Evolutionary conservation across 2,888 invertebrate genomes (phyloP).

Genomic region (Idaea aversata): DNA sequence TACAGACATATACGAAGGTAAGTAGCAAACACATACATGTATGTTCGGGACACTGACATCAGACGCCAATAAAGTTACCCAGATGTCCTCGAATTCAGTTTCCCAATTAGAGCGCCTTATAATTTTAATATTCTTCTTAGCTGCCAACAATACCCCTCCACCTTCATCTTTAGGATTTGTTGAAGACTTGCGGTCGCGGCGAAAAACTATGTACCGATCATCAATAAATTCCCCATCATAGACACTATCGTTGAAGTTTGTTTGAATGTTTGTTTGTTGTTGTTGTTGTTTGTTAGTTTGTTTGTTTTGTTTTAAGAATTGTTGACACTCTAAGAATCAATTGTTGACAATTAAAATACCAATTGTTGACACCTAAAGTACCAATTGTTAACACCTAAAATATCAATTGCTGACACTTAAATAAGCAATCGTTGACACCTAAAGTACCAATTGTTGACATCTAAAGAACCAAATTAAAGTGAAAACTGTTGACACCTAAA

Average conservation of each 20-base stretch:
- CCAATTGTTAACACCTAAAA: no score
- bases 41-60: background rate
- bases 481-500: no score
- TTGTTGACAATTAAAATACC: no score
- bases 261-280: no score
- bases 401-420: no score
- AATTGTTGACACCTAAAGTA: no score
- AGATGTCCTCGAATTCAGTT: background rate
- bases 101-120: background rate
- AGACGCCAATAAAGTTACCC: background rate
- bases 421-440: no score
- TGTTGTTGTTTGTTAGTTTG: no score
- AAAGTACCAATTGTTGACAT: no score
- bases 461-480: no score
- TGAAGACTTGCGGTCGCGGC: constrained; percentile 2
- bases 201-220: constrained; percentile 4
- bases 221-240: constrained; percentile 5
- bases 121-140: background rate
- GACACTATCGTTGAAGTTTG: background rate
- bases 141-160: background rate
- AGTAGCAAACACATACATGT: background rate
- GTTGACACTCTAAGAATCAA: no score
- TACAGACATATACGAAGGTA: background rate
- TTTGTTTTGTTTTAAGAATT: no score
- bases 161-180: background rate